Percentiles rank a stretch among this genome's conserved stretches.
Evolutionary conservation across 2,113 vertebrate genomes (phyloP).

Genomic region (Trogon surrucura): DNA sequence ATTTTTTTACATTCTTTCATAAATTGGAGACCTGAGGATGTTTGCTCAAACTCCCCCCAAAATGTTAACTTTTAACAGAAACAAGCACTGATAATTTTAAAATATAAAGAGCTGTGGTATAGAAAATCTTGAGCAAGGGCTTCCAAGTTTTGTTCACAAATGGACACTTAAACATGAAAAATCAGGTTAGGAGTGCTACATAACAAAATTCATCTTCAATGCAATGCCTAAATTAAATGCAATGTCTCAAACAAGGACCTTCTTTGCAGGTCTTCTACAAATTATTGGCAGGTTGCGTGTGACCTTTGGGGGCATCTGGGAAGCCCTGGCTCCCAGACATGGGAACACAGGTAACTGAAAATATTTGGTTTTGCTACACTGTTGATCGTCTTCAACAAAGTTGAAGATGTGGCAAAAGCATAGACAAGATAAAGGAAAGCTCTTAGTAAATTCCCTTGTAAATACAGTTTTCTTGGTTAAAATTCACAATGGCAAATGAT

Average conservation of each 20-base stretch:
- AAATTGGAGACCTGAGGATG: neutral
- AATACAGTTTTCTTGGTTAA: neutral
- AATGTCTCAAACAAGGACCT: neutral
- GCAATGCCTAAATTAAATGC: neutral
- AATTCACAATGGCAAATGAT: neutral
- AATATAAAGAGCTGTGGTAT: neutral
- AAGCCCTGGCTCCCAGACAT: neutral
- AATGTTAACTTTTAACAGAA: neutral
- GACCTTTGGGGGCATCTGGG: neutral
- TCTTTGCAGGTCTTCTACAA: neutral
- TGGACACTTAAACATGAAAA: neutral
- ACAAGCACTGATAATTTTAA: neutral
- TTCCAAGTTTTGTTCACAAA: neutral
- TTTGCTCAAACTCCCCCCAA: neutral
- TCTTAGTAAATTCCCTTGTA: neutral
- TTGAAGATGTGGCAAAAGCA: neutral
- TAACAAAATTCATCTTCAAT: neutral
- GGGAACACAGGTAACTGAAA: neutral
- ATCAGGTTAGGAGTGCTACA: neutral
- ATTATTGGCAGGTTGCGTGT: neutral
- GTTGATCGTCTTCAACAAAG: neutral
- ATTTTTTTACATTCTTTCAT: neutral
- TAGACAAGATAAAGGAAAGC: neutral
- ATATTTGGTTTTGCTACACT: neutral
- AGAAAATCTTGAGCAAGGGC: neutral